Base-by-base conservation (phyloP, 2,888 invertebrate genomes). In the Drosophila maculinotata region DNA sequence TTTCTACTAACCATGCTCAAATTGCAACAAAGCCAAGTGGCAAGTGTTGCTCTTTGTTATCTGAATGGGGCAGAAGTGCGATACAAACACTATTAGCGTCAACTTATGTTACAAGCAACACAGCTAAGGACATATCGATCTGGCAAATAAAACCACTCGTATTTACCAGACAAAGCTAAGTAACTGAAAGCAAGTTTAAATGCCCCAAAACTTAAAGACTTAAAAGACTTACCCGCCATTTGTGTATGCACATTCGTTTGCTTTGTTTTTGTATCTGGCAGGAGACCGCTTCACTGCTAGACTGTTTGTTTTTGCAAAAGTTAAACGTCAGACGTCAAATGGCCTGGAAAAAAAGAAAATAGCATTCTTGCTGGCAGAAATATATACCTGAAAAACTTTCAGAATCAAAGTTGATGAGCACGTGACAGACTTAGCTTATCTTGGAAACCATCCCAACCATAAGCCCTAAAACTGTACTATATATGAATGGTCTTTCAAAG, bases 41-140 rank as follows among this genome's bases (percentile, higher is more conserved):
- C 20, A 48, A 44, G 28, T 4, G n/a, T 7, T 12, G 7, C 26
- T 20, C 51, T 54, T 57, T 66, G 60, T 20, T 31, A 51, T 23
- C 20, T 23, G 48, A 51, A 53, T n/a, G n/a, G n/a, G n/a, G n/a
- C n/a, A 56, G 36, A 35, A 67, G 30, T 44, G 58, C 33, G 25
- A n/a, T 28, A 39, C 36, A 41, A 20, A 48, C 52, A 12, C 58
- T 28, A 56, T 53, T 36, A 42, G 36, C 30, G 15, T 57, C 56
- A 52, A 42, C 41, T 51, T 57, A 10, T 36, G 47, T 56, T 60
- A 41, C 7, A 30, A 6, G 36, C 30, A 36, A 14, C 10, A 6
- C 14, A 20, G n/a, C 17, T 9, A 52, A 56, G 53, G 45, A 25
- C 67, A 17, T 53, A 77, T 74, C 45, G 68, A 71, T 58, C 42